Evolutionary conservation across 1,140 invertebrate species (phyloP).

Genomic region (Scaptomyza graminum): DNA sequence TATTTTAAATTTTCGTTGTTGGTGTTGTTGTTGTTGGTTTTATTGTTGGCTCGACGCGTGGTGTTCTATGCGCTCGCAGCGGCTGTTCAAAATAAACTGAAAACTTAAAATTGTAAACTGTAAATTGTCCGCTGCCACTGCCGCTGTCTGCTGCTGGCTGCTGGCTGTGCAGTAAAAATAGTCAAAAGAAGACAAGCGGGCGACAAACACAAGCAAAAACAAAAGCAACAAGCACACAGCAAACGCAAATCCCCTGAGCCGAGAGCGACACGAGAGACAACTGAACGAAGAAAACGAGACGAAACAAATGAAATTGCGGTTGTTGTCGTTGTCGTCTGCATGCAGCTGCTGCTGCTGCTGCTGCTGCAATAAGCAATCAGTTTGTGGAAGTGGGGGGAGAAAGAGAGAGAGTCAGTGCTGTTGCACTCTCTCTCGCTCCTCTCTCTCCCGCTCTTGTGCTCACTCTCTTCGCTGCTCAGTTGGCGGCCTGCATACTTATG

Average conservation of each 20-base stretch:
- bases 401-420: too few relatives aligned
- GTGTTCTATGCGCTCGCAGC: conserved; percentile 71
- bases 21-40: background rate
- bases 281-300: conserved; percentile 2
- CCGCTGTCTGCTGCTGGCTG: background rate
- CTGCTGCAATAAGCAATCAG: conserved; percentile 4
- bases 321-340: conserved; percentile 20
- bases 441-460: background rate
- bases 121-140: conserved; percentile 57
- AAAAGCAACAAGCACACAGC: too few relatives aligned
- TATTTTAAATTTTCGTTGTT: conserved; percentile 4
- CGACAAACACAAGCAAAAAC: conserved; percentile 4
- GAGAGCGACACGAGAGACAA: conserved; percentile 7
- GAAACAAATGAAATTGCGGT: conserved; percentile 7
- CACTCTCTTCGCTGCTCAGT: background rate
- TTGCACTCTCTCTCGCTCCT: background rate
- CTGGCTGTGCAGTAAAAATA: conserved; percentile 60
- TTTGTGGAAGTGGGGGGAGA: too few relatives aligned
- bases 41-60: conserved; percentile 42
- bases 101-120: conserved; percentile 42
- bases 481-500: conserved; percentile 66
- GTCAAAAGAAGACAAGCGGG: conserved; percentile 55
- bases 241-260: conserved; percentile 1
- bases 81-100: conserved; percentile 78
- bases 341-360: conserved; percentile 33